Evolutionary conservation across 1,140 invertebrate genomes (phyloP).

Genomic region (Eupristina koningsbergeri): DNA sequence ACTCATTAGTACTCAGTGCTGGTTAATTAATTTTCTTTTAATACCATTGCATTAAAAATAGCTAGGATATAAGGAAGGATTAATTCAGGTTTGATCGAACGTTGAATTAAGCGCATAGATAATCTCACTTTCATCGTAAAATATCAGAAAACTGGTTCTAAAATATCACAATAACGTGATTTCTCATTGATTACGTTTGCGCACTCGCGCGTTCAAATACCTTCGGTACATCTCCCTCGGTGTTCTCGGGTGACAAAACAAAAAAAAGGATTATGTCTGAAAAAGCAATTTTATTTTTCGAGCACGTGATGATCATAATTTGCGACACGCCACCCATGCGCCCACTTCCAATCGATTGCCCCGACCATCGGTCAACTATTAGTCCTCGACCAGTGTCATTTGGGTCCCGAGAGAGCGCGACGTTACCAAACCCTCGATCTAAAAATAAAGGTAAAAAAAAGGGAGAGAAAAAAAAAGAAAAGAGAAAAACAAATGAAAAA

Average conservation of each 20-base stretch:
- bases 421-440: not conserved
- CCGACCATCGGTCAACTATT: not conserved
- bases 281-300: not conserved
- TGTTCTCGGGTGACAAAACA: not conserved
- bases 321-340: slow-evolving; percentile 9
- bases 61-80: no score
- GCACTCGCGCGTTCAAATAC: not conserved
- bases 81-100: no score
- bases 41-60: no score
- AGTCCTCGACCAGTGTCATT: not conserved
- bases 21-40: no score
- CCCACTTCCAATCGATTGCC: slow-evolving; percentile 17
- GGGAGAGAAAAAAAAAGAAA: no score
- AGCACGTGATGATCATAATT: slow-evolving; percentile 25
- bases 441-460: no score
- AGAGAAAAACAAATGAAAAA: not conserved
- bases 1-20: no score
- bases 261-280: not conserved
- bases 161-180: not conserved
- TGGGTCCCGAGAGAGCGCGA: not conserved
- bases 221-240: not conserved
- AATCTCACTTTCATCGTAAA: no score
- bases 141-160: no score
- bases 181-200: not conserved
- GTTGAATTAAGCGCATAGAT: no score